Evolutionary conservation across 2,888 invertebrate species (phyloP).

Genomic region (Silvanus unidentatus): DNA sequence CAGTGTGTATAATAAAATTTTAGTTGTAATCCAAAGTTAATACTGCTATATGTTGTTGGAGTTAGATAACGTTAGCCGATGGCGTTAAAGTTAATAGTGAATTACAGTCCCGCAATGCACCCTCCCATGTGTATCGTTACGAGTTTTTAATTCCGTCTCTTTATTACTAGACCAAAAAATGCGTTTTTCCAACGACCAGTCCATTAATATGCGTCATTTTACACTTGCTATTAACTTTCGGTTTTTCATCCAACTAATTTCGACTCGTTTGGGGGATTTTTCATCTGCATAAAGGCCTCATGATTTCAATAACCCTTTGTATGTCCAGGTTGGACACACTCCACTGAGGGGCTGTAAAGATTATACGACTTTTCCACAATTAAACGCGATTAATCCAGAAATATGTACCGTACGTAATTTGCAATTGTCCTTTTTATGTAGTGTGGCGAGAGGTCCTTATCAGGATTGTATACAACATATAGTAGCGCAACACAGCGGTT

Average conservation of each 20-base stretch:
- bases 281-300: slow-evolving; percentile 36
- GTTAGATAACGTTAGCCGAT: slow-evolving; percentile 23
- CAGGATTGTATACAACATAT: slow-evolving; percentile 12
- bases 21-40: slow-evolving; percentile 36
- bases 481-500: too few species aligned
- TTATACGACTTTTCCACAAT: slow-evolving; percentile 35
- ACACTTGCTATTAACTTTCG: slow-evolving; percentile 5
- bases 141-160: slow-evolving; percentile 43
- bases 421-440: slow-evolving; percentile 14
- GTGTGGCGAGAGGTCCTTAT: slow-evolving; percentile 14
- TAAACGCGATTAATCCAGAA: slow-evolving; percentile 27
- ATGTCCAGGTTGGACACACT: slow-evolving; percentile 16
- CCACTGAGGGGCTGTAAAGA: slow-evolving; percentile 35
- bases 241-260: slow-evolving; percentile 2
- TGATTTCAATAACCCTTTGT: slow-evolving; percentile 37
- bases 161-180: slow-evolving; percentile 29
- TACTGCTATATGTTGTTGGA: slow-evolving; percentile 24
- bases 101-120: slow-evolving; percentile 28
- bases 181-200: slow-evolving; percentile 31
- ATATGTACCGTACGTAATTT: slow-evolving; percentile 16
- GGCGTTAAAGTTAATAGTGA: slow-evolving; percentile 34
- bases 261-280: slow-evolving; percentile 16
- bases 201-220: slow-evolving; percentile 36
- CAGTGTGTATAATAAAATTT: slow-evolving; percentile 28
- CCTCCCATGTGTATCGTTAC: slow-evolving; percentile 38